A percentile compares a stretch with the other conserved stretches of the same genome.
phyloP scores from a whole-genome alignment of 2,888 invertebrate species.

The Nymphalis polychloros region DNA sequence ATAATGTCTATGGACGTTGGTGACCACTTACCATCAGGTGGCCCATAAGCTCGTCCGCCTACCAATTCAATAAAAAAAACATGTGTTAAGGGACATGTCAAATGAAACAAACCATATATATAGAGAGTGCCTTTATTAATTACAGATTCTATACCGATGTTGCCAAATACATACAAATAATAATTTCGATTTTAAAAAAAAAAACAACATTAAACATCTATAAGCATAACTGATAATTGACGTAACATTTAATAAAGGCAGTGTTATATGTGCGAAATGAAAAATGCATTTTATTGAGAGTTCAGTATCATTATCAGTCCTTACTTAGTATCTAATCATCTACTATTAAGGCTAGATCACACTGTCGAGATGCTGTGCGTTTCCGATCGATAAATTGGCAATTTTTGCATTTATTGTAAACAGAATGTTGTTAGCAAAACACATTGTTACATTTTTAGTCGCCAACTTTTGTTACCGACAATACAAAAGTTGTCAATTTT shows the following conservation, averaged over 20 bases:
- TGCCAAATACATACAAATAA: slow-evolving; percentile 75
- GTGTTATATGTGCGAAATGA: slow-evolving; percentile 51
- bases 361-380: neutral
- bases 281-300: slow-evolving; percentile 49
- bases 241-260: slow-evolving; percentile 55
- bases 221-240: slow-evolving; percentile 41
- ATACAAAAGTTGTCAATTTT: no score
- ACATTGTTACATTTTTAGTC: no score
- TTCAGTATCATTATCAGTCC: slow-evolving; percentile 75
- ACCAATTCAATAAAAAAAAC: neutral
- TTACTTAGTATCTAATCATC: slow-evolving; percentile 70
- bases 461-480: no score
- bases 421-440: no score
- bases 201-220: slow-evolving; percentile 41
- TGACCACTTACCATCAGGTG: no score
- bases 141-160: slow-evolving; percentile 76
- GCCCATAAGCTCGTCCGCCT: no score
- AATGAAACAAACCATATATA: slow-evolving; percentile 50
- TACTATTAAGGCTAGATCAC: slow-evolving; percentile 17
- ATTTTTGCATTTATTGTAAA: no score
- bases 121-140: slow-evolving; percentile 77
- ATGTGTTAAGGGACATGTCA: neutral
- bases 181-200: slow-evolving; percentile 61
- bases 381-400: no score
- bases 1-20: no score